Conservation (phyloP, 2,888 invertebrate genomes). For the Himalopsyche kuldschensis region DNA sequence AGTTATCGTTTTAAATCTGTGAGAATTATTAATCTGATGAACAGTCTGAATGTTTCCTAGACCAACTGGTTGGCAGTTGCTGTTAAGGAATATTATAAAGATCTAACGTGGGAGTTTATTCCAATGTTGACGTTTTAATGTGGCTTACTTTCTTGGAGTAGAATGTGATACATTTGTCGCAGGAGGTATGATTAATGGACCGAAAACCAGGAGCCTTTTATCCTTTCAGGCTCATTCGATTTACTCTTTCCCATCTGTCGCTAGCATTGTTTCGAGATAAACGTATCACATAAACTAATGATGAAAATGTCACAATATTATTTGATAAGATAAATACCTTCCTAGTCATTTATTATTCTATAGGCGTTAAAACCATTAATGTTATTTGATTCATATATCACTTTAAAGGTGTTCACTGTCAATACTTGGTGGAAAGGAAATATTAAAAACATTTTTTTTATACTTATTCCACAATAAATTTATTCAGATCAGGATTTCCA, state of each 20-base stretch:
- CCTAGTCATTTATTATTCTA: no score
- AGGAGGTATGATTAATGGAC: constrained; percentile 35
- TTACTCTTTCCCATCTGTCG: background rate
- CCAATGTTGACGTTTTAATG: constrained; percentile 37
- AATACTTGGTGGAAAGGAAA: no score
- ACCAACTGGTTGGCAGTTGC: background rate
- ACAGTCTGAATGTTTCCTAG: background rate
- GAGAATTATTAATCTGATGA: no score
- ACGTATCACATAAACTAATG: background rate
- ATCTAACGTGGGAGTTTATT: background rate
- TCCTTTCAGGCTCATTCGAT: background rate
- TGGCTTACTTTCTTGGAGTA: constrained; percentile 26
- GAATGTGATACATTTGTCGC: constrained; percentile 37
- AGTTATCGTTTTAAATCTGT: no score
- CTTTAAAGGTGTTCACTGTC: no score
- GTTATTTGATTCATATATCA: no score
- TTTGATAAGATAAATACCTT: background rate
- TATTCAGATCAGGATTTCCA: no score
- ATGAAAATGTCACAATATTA: background rate
- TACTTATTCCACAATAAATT: no score
- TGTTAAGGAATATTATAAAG: background rate
- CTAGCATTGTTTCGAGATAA: background rate
- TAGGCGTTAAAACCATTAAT: no score
- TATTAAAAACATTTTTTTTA: no score
- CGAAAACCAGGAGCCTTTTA: background rate